Evolutionary conservation across 2,797 vertebrate species (phyloP).

Genomic region (Phrynocephalus guinanensis): DNA sequence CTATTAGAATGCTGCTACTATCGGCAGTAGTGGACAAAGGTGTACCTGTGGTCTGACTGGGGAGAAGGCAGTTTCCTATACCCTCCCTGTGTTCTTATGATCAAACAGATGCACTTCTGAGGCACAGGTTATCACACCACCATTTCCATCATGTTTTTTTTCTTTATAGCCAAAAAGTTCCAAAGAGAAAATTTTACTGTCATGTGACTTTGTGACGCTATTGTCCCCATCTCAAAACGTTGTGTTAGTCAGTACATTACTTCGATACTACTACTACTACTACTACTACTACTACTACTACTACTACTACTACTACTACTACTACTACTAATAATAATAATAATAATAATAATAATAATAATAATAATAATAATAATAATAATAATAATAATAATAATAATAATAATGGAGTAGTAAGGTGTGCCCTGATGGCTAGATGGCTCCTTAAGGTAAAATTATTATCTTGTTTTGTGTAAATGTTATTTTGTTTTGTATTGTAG

Average conservation of each 20-base stretch:
- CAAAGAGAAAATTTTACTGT: constrained; percentile 36
- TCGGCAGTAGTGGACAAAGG: neutral
- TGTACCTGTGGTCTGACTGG: neutral
- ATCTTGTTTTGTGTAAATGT: too few relatives aligned
- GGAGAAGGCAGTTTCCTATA: too few relatives aligned
- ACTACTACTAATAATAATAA: too few relatives aligned
- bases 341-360: too few relatives aligned
- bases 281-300: too few relatives aligned
- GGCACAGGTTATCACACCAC: neutral
- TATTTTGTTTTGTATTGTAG: too few relatives aligned
- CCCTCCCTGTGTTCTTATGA: neutral
- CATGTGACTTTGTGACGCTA: neutral
- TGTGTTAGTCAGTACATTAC: constrained; percentile 1
- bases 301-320: too few relatives aligned
- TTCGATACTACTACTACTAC: too few relatives aligned
- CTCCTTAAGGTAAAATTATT: too few relatives aligned
- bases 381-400: neutral
- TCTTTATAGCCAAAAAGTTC: neutral
- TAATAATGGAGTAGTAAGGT: neutral
- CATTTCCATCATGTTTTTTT: neutral
- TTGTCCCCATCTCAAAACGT: neutral
- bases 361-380: too few relatives aligned
- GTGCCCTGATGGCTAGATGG: too few relatives aligned
- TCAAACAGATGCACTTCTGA: neutral
- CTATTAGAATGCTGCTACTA: too few relatives aligned